Evolutionary conservation across 1,140 invertebrate species (phyloP), one percentile per base, ranked within the genome.

Genomic region (Gonatopus flavifemur): DNA sequence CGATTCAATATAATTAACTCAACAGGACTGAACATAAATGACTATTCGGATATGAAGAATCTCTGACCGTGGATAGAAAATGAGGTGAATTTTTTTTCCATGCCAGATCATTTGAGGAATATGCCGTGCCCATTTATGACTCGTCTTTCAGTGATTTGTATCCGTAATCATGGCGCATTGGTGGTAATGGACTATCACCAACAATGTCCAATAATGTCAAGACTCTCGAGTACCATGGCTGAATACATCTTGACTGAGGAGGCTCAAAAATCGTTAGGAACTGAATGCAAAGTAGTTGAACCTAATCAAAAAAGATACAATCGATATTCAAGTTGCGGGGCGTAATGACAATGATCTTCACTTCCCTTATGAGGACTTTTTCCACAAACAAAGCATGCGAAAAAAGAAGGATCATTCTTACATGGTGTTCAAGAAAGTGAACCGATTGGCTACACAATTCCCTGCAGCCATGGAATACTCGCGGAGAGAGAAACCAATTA

Each of bases 351-450:
- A 70, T 48, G 49, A 56, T 24, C 59, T 54, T 16, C 55, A 67
- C 1, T 98, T 98, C 72, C 81, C 87, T 5, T 98, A 98, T 72
- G 91, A 97, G 55, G 80, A 86, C 3, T 98, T 95, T 71, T 98
- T 98, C 72, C 83, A 88, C 56, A 83, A 89, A 12, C 90, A 97
- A 79, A 96, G 98, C 40, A 84, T 88, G 62, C 87, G 86, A 21
- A 99, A 98, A 79, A 98, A 98, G 74, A 83, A 86, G 41, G 96
- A 99, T 75, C 93, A 98, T 80, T 96, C 95, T 1, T 99, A 99
- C 77, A 85, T 96, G 21, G 84, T 98, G 30, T 99, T 99, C 73
- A 94, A 95, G 66, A 96, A 96, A 68, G 95, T 98, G 0, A 92
- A 92, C 66, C 86, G 95, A 1, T 73, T 91, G 42, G 94, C 93